A percentile compares a stretch with the other conserved stretches of the same genome.
phyloP scores from a whole-genome alignment of 2,113 vertebrate genomes.

The Nipponia nippon region DNA sequence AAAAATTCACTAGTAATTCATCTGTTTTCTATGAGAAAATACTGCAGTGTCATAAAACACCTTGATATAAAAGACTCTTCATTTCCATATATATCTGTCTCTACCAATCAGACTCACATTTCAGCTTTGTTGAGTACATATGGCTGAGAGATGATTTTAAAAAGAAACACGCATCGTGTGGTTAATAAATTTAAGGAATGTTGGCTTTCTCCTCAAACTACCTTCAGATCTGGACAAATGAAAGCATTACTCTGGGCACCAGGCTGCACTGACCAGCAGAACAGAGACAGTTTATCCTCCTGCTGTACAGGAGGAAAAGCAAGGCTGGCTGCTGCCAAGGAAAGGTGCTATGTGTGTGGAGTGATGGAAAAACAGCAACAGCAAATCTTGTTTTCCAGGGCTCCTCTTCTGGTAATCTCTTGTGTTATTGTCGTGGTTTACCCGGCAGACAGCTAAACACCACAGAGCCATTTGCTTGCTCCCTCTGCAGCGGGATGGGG shows the following conservation, averaged over 20 bases:
- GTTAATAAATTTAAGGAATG: neutral
- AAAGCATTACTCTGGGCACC: neutral
- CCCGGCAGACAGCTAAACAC: too few species aligned
- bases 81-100: neutral
- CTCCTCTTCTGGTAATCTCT: neutral
- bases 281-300: neutral
- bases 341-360: neutral
- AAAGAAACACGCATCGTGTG: accelerated
- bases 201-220: neutral
- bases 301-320: neutral
- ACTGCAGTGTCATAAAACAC: neutral
- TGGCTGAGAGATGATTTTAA: neutral
- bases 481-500: too few species aligned
- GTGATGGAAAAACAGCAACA: neutral
- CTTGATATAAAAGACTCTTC: neutral
- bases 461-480: too few species aligned
- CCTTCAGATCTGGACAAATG: neutral
- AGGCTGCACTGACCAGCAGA: neutral
- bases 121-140: neutral
- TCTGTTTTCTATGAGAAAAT: neutral
- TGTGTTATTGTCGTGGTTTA: neutral
- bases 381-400: neutral
- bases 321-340: neutral
- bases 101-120: neutral
- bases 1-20: neutral